Evolutionary conservation across 2,888 invertebrate genomes (phyloP).

Genomic region (Catonia carolina): DNA sequence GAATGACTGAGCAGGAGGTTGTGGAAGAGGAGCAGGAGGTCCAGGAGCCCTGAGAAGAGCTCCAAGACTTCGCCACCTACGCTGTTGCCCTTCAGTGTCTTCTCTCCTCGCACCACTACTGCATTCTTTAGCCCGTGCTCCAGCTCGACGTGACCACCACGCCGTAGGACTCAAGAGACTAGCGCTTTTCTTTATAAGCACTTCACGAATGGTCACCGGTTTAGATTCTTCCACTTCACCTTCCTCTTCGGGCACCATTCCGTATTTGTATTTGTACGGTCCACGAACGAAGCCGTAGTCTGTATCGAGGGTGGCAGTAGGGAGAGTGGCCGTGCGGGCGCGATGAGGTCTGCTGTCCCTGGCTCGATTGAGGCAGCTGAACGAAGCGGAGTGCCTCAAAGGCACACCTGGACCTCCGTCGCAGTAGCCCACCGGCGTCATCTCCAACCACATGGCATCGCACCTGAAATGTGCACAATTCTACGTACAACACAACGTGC

Average conservation of each 20-base stretch:
- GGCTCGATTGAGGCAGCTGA: conserved; percentile 43
- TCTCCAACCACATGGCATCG: conserved; percentile 29
- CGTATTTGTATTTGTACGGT: conserved; percentile 33
- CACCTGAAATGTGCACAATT: background rate
- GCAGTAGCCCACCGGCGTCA: conserved; percentile 23
- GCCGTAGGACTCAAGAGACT: conserved; percentile 35
- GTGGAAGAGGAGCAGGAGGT: conserved; percentile 29
- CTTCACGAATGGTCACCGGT: conserved; percentile 19
- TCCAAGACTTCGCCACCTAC: conserved; percentile 45
- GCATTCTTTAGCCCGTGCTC: conserved; percentile 36
- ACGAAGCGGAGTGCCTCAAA: conserved; percentile 46
- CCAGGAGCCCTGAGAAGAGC: conserved; percentile 42
- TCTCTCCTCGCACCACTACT: conserved; percentile 30
- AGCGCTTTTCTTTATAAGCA: conserved; percentile 36
- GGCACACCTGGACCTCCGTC: conserved; percentile 39
- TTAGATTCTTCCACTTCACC: conserved; percentile 9
- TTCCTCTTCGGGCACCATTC: conserved; percentile 32
- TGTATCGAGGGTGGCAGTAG: conserved; percentile 35
- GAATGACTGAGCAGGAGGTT: conserved; percentile 45
- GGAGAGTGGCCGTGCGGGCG: conserved; percentile 44
- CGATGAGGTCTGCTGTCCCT: conserved; percentile 39
- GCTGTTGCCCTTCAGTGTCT: conserved; percentile 39
- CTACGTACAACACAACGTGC: no score
- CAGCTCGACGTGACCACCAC: conserved; percentile 36
- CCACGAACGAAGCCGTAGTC: conserved; percentile 41